Conservation (phyloP, 2,797 vertebrate genomes). For the Chiroxiphia lanceolata region DNA sequence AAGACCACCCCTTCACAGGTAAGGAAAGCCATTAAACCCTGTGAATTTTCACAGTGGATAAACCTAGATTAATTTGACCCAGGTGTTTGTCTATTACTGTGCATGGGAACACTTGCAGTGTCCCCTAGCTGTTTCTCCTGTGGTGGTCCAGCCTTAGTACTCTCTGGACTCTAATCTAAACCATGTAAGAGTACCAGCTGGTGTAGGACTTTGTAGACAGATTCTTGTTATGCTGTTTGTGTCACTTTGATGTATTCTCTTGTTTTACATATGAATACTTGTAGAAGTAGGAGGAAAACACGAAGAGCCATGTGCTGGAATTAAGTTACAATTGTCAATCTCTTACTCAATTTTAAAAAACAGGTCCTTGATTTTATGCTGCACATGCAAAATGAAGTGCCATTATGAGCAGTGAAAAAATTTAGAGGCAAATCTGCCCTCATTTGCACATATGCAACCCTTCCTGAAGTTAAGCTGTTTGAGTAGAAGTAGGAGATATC, state of each 20-base stretch:
- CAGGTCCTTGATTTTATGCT: neutral
- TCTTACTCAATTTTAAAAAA: neutral
- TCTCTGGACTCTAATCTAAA: constrained; percentile 52
- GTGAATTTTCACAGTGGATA: constrained; percentile 71
- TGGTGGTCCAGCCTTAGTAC: constrained; percentile 52
- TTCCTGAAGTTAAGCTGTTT: neutral
- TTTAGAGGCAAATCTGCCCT: neutral
- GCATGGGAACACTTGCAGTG: constrained; percentile 55
- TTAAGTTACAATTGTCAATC: neutral
- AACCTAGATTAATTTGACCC: constrained; percentile 63
- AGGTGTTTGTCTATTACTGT: constrained; percentile 60
- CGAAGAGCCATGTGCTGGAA: neutral
- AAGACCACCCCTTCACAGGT: constrained; percentile 65
- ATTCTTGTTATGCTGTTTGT: constrained; percentile 17
- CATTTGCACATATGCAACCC: neutral
- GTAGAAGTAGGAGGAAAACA: neutral
- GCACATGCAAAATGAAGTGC: neutral
- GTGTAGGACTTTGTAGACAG: neutral
- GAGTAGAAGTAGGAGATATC: neutral
- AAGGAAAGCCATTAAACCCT: constrained; percentile 55
- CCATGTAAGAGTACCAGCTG: constrained; percentile 51
- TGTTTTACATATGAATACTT: neutral
- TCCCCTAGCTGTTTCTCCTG: constrained; percentile 46
- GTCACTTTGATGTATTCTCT: constrained; percentile 53
- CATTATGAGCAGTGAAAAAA: neutral